Evolutionary conservation across 1,140 invertebrate genomes (phyloP).

Genomic region (Glossosoma conforme): DNA sequence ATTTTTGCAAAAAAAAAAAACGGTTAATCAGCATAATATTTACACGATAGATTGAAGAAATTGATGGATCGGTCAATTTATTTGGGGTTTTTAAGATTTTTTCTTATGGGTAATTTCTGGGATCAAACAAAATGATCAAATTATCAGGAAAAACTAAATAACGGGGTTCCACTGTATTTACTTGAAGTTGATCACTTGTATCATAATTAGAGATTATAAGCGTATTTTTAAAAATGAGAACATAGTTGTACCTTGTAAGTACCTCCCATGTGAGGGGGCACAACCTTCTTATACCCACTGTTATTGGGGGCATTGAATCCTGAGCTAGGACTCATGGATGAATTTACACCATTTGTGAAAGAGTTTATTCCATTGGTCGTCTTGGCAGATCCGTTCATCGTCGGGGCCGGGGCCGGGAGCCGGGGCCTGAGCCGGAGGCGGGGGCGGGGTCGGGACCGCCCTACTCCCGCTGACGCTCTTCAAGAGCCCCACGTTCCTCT

Average conservation of each 20-base stretch:
- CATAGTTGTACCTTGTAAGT: slow-evolving; percentile 27
- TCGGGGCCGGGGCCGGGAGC: too few species aligned
- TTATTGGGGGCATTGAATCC: slow-evolving; percentile 14
- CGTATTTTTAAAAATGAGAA: too few species aligned
- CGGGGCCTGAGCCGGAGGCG: not conserved
- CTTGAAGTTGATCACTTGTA: too few species aligned
- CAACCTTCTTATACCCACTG: slow-evolving; percentile 27
- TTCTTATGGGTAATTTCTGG: too few species aligned
- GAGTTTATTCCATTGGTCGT: slow-evolving; percentile 1
- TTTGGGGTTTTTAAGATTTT: not conserved
- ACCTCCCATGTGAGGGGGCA: slow-evolving; percentile 28
- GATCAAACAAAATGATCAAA: not conserved
- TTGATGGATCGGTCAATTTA: not conserved
- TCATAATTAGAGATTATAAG: too few species aligned
- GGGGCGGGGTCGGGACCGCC: not conserved
- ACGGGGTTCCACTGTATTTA: too few species aligned
- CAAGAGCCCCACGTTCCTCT: slow-evolving; percentile 10
- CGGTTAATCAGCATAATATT: not conserved
- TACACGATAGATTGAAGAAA: not conserved
- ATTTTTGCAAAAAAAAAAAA: not conserved
- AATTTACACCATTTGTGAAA: slow-evolving; percentile 8
- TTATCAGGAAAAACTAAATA: too few species aligned
- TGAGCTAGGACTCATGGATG: not conserved
- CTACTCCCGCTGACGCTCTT: not conserved
- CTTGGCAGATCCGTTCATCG: slow-evolving; percentile 2